Conservation (phyloP, 2,888 invertebrate genomes). For the Pollenia labialis region DNA sequence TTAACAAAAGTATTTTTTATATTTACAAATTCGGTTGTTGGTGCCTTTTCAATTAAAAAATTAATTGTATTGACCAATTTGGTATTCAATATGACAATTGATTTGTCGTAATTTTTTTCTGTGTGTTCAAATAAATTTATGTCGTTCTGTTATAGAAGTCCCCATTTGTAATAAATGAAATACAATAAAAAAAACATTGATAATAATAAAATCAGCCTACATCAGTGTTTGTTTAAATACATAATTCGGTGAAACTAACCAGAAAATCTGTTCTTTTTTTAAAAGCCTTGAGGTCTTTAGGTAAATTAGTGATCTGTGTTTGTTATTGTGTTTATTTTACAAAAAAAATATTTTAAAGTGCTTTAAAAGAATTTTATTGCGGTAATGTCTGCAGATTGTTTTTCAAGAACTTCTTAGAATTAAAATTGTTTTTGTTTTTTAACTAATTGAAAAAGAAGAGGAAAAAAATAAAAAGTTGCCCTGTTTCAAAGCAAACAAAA, state of each 20-base stretch:
- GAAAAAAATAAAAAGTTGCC: slow-evolving; percentile 10
- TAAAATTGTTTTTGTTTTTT: neutral
- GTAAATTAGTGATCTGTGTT: slow-evolving; percentile 35
- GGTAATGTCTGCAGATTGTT: slow-evolving; percentile 5
- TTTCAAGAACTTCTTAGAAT: slow-evolving; percentile 24
- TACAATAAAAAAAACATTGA: neutral
- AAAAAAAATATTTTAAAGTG: slow-evolving; percentile 25
- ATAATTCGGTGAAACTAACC: slow-evolving; percentile 7
- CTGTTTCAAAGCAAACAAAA: too few relatives aligned
- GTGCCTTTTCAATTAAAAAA: too few relatives aligned
- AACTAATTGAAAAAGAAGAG: neutral
- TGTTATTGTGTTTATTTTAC: slow-evolving; percentile 6
- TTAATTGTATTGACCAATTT: too few relatives aligned
- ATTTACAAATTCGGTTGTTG: too few relatives aligned
- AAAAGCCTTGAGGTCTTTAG: slow-evolving; percentile 28
- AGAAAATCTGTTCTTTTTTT: slow-evolving; percentile 29
- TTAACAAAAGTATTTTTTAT: too few relatives aligned
- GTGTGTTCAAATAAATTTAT: too few relatives aligned
- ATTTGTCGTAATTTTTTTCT: too few relatives aligned
- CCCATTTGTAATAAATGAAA: slow-evolving; percentile 3
- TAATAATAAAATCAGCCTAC: slow-evolving; percentile 19
- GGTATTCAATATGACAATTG: too few relatives aligned
- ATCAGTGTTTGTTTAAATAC: slow-evolving; percentile 23
- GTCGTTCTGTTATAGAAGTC: too few relatives aligned
- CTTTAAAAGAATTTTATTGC: neutral